A percentile compares a stretch with the other conserved stretches of the same genome.
These are phyloP conservation scores for Glossosoma conforme DNA, from an alignment of 1,140 invertebrate genomes.

Conservation along the genomic window DNA sequence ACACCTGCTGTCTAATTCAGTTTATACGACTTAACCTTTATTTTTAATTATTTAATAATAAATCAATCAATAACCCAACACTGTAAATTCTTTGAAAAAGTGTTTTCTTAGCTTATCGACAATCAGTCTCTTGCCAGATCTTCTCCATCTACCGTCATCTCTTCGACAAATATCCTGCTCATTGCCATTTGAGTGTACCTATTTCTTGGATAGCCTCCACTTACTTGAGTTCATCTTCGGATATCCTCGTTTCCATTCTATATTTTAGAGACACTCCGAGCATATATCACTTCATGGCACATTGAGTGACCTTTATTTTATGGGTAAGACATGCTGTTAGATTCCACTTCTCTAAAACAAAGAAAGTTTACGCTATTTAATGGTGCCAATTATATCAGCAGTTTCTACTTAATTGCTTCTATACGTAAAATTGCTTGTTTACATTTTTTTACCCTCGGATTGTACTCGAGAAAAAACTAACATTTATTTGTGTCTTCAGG, in stretches of 20 bases:
- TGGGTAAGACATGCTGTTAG: not conserved
- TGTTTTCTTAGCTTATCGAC: not conserved
- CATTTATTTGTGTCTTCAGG: conserved; percentile 15
- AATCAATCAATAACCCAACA: no score
- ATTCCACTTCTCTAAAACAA: not conserved
- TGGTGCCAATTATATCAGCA: not conserved
- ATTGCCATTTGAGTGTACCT: not conserved
- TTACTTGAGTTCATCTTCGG: not conserved
- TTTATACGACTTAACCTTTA: no score
- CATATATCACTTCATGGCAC: no score
- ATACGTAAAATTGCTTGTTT: no score
- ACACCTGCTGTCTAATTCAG: no score
- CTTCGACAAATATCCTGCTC: not conserved
- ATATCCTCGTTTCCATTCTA: not conserved
- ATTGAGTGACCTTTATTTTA: no score
- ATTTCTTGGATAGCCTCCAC: not conserved
- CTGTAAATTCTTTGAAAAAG: no score
- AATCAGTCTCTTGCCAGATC: not conserved
- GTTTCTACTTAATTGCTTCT: not conserved
- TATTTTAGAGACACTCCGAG: not conserved
- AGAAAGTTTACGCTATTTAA: not conserved
- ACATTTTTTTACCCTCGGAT: no score
- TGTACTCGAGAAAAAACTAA: not conserved
- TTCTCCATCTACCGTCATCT: not conserved
- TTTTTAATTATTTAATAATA: no score